These are phyloP conservation scores for Macrotus californicus DNA, from an alignment of 2,113 vertebrate genomes.

Conservation along the genomic window DNA sequence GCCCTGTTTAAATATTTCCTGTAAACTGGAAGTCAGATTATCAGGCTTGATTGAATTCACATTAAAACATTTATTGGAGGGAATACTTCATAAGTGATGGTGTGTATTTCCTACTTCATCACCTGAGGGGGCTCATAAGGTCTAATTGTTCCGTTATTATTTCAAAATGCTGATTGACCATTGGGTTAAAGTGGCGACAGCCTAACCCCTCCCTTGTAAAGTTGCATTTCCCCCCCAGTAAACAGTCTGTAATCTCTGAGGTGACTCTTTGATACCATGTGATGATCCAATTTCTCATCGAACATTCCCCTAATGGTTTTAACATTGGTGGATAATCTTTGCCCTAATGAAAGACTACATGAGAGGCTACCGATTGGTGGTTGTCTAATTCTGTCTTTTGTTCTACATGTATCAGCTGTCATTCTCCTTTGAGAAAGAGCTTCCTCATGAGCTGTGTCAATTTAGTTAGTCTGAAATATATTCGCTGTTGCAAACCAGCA, in stretches of 20 bases:
- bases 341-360: not conserved
- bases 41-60: no score
- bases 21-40: no score
- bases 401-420: not conserved
- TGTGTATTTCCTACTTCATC: not conserved
- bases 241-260: not conserved
- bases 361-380: not conserved
- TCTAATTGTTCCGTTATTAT: not conserved
- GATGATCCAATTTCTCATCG: not conserved
- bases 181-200: not conserved
- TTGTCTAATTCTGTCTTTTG: not conserved
- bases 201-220: not conserved
- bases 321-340: slow-evolving; percentile 18
- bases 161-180: not conserved
- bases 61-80: not conserved
- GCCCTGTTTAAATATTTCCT: no score
- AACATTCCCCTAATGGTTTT: not conserved
- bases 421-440: slow-evolving; percentile 8
- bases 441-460: slow-evolving; percentile 16
- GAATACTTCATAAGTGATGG: not conserved
- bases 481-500: not conserved
- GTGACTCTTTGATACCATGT: not conserved
- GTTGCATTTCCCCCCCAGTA: not conserved
- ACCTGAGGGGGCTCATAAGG: not conserved
- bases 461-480: slow-evolving; percentile 26